Evolutionary conservation across 2,113 vertebrate species (phyloP).

Genomic region (Lasiurus borealis): DNA sequence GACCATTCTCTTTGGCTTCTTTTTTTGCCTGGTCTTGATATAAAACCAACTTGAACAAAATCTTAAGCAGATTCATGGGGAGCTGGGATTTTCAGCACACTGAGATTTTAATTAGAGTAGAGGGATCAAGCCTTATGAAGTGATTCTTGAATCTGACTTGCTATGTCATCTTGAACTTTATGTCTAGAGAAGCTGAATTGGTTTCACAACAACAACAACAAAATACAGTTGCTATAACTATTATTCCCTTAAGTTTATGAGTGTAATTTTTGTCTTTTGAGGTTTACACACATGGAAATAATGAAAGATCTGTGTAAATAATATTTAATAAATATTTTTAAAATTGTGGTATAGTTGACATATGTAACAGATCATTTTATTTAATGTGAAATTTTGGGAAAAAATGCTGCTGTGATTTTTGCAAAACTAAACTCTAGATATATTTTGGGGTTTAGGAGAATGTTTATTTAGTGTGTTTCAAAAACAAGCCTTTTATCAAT

Average conservation of each 20-base stretch:
- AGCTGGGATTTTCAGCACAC: neutral
- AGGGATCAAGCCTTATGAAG: neutral
- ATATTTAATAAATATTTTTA: neutral
- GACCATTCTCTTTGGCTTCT: neutral
- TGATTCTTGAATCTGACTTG: neutral
- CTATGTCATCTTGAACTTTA: neutral
- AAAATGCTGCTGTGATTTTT: neutral
- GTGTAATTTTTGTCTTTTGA: constrained; percentile 1
- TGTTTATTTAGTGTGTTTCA: neutral
- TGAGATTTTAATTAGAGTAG: neutral
- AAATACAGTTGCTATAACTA: neutral
- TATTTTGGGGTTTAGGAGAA: neutral
- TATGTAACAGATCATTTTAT: neutral
- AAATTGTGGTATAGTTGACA: neutral
- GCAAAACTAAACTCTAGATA: constrained; percentile 6
- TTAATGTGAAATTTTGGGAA: neutral
- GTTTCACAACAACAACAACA: neutral
- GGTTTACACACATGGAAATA: neutral
- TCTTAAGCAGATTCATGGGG: neutral
- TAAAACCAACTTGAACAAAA: constrained; percentile 34
- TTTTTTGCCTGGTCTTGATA: neutral
- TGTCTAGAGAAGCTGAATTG: neutral
- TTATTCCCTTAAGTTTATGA: neutral
- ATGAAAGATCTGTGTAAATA: constrained; percentile 2
- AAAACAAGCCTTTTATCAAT: neutral